Base-by-base conservation (phyloP, 2,113 vertebrate genomes). In the Anhinga anhinga region DNA sequence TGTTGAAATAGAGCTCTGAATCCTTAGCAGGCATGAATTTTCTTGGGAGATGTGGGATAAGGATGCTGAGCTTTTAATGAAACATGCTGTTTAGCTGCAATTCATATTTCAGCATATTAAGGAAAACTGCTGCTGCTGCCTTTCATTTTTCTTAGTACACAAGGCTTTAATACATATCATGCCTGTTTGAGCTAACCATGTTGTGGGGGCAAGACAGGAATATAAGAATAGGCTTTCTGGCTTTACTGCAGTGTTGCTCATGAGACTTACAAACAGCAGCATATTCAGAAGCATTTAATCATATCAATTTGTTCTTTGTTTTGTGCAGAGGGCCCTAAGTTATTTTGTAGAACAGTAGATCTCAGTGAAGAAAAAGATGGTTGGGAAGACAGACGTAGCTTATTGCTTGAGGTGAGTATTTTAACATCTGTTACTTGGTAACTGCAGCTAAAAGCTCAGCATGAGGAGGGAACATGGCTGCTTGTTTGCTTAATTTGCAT, bases 311-410 rank as follows among this genome's bases (percentile, higher is more conserved):
- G 27, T 52, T 91, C 49, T 71, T 76, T 92, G 53, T 49, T 94
- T 55, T 85, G 32, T 40, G 63, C 95, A 98, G 98, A 98, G 71
- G 99, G 99, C 25, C 99, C 99, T 12, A 88, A 87, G 70, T 97
- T 98, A 62, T 99, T 99, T 95, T 99, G 98, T 93, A 98, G 98
- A 36, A 91, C 96, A 9, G 59, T 83, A 40, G 97, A 97, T 40
- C 97, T 98, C 52, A 96, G 97, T 86, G 97, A 98, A 86, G 98
- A 98, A 95, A 98, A 89, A 92, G 98, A 98, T 40, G 62, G 90
- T 45, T 99, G 99, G 99, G 98, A 99, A 94, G 97, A 98, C 63
- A 98, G 96, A 88, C 98, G 98, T 73, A 79, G 90, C 38, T 71
- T 81, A 23, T 90, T 99, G 76, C 97, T 98, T 30, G 96, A 98